Evolutionary conservation across 1,140 invertebrate species (phyloP).

Genomic region (Temnothorax curvispinosus): DNA sequence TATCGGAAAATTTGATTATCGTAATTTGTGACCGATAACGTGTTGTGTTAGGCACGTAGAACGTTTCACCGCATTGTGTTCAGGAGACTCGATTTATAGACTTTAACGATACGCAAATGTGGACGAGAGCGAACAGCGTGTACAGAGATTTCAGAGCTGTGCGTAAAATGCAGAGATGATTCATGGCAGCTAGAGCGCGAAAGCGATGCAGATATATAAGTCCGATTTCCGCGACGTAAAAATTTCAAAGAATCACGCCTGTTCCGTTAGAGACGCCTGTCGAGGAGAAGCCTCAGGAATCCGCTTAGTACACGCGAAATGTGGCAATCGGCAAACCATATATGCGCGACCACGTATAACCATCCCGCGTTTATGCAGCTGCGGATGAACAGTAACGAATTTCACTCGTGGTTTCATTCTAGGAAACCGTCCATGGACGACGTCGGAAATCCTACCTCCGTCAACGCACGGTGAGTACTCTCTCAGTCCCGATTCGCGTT

Average conservation of each 20-base stretch:
- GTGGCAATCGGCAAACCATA: conserved; percentile 80
- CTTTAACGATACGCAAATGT: neutral
- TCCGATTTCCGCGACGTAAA: neutral
- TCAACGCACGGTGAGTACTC: conserved; percentile 90
- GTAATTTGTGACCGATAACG: neutral
- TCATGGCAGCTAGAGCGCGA: neutral
- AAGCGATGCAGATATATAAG: neutral
- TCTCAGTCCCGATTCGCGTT: conserved; percentile 58
- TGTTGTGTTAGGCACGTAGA: neutral
- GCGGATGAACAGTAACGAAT: conserved; percentile 83
- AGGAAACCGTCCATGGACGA: conserved; percentile 91
- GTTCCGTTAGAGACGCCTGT: neutral
- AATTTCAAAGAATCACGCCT: neutral
- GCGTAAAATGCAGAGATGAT: neutral
- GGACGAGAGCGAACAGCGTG: neutral
- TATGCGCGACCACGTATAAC: conserved; percentile 74
- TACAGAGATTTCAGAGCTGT: neutral
- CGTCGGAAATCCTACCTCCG: conserved; percentile 89
- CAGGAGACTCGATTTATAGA: neutral
- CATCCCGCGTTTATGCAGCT: conserved; percentile 84
- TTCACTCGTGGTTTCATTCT: conserved; percentile 87
- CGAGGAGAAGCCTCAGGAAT: neutral
- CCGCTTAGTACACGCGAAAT: conserved; percentile 77
- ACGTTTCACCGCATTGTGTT: neutral
- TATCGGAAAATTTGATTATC: neutral